Evolutionary conservation across 1,140 invertebrate species (phyloP).

Genomic region (Homalodisca vitripennis): DNA sequence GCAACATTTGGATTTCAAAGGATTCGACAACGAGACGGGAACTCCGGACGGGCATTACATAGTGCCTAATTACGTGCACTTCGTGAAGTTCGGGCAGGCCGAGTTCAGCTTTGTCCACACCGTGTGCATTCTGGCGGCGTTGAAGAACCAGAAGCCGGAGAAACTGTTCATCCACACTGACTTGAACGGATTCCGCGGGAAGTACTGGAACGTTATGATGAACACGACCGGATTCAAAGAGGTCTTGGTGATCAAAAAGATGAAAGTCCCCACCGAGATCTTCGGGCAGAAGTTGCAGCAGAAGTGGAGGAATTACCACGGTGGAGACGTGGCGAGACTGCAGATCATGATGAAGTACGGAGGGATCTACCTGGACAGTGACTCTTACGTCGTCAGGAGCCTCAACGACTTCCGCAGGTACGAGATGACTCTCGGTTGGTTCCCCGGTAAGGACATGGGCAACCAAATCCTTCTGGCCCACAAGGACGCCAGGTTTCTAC

Average conservation of each 20-base stretch:
- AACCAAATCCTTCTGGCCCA: conserved; percentile 45
- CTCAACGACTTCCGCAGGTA: conserved; percentile 41
- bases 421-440: conserved; percentile 49
- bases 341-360: conserved; percentile 37
- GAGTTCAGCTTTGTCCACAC: conserved; percentile 33
- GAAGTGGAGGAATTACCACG: conserved; percentile 33
- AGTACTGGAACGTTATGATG: conserved; percentile 37
- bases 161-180: conserved; percentile 39
- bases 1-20: conserved; percentile 31
- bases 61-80: conserved; percentile 40
- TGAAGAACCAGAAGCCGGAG: conserved; percentile 39
- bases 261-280: conserved; percentile 39
- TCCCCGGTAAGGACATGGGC: conserved; percentile 39
- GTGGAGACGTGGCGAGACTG: conserved; percentile 37
- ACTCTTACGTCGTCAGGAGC: conserved; percentile 35
- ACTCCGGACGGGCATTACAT: conserved; percentile 35
- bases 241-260: conserved; percentile 30
- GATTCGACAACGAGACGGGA: conserved; percentile 39
- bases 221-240: conserved; percentile 30
- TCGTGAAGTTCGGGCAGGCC: conserved; percentile 31
- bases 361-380: conserved; percentile 41
- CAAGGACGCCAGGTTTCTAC: conserved; percentile 44
- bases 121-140: conserved; percentile 35
- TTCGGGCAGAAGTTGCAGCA: conserved; percentile 41
- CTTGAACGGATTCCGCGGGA: conserved; percentile 30